Evolutionary conservation across 1,140 invertebrate genomes (phyloP), one percentile per base, ranked within the genome.

Genomic region (Ostrea denselamellosa): DNA sequence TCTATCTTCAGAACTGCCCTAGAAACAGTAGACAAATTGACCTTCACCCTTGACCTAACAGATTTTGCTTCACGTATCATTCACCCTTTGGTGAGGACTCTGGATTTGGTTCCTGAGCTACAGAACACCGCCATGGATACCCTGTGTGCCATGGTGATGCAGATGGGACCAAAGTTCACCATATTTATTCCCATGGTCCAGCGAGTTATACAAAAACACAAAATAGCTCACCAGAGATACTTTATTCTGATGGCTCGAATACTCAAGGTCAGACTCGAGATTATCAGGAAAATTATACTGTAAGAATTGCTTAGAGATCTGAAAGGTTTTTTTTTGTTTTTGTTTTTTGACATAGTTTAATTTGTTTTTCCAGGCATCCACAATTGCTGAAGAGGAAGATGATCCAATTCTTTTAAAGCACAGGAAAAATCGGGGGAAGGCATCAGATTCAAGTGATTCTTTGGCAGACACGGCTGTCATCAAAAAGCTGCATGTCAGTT

Each of bases 141-240:
- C 0, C 95, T 99, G 0, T 97, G 98, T 92, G 96, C 98, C 0
- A 93, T 99, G 62, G 97, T 98, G 7, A 96, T 97, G 22, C 98
- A 99, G 94, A 95, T 99, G 58, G 98, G 98, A 0, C 96, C 97
- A 77, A 98, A 98, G 92, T 99, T 97, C 94, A 96, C 97, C 88
- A 97, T 99, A 56, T 99, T 99, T 92, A 97, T 99, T 90, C 97
- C 98, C 1, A 96, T 99, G 91, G 97, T 99, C 2, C 97, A 97
- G 90, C 97, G 97, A 94, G 96, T 98, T 0, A 96, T 98, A 54
- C 95, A 94, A 0, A 98, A 97, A 91, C 97, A 99, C 92, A 97
- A 97, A 91, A 98, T 99, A 54, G 95, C 95, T 10, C 97, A 98
- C 95, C 95, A 96, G 22, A 96, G 97, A 88, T 99, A 98, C 92